Evolutionary conservation across 1,140 invertebrate genomes (phyloP), one percentile per base, ranked within the genome.

Genomic region (Mesaphorura yosii): DNA sequence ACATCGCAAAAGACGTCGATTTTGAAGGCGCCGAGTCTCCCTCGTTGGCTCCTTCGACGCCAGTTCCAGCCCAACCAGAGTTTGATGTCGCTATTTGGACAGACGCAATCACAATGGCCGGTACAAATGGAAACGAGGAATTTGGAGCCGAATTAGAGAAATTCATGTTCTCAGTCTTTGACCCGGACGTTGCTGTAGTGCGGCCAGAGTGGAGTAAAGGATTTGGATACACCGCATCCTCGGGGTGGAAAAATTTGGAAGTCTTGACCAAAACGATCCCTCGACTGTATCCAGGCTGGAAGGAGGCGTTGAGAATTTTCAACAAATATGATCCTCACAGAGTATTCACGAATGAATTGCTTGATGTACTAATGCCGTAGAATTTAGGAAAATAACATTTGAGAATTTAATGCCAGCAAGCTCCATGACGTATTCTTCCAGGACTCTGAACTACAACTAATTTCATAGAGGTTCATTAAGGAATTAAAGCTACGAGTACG

Each of bases 141-240:
- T 59, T 52, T 42, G 29, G 49, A 40, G 27, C 15, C 28, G 22
- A 53, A n/a, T 19, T 55, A 0, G 58, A 59, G 48, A 23, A 37
- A 2, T 58, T 38, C 19, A 22, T 49, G n/a, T 49, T 52, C 14
- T 14, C 2, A 45, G 15, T 22, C 50, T 53, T 20, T 14, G 22
- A n/a, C 20, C 49, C 0, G 15, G n/a, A n/a, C n/a, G n/a, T n/a
- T n/a, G 28, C 27, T 14, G 10, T 49, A n/a, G 46, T 53, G 4
- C 39, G 50, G 22, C 45, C 49, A 1, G 58, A 59, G 28, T 59
- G 58, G 58, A 40, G 37, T 0, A 59, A 59, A 37, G 38, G 28
- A n/a, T 59, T 40, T 40, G 57, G 41, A n/a, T 51, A 51, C 40
- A 26, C 48, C 2, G 15, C n/a, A 10, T 7, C 5, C 25, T 20